Conservation (phyloP, 1,140 invertebrate species). For the Pinna nobilis region DNA sequence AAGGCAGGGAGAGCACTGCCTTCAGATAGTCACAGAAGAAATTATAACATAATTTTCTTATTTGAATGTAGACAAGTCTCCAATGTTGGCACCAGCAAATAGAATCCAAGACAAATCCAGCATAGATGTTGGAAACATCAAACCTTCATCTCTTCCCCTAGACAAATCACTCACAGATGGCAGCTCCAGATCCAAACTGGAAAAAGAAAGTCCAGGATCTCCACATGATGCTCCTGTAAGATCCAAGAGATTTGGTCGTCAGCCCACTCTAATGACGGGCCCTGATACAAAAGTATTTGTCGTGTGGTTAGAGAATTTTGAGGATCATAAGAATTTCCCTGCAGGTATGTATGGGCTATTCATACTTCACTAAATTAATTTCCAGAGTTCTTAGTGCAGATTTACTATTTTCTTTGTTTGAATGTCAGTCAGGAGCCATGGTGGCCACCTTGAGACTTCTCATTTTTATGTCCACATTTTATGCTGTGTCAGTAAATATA, state of each 20-base stretch:
- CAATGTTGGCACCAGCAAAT: slow-evolving; percentile 36
- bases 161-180: slow-evolving; percentile 49
- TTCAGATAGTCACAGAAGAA: no score
- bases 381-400: not conserved
- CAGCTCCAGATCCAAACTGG: slow-evolving; percentile 29
- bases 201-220: slow-evolving; percentile 58
- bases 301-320: slow-evolving; percentile 96
- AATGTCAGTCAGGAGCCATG: no score
- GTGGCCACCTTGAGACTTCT: no score
- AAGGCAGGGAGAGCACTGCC: no score
- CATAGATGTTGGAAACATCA: slow-evolving; percentile 42
- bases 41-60: no score
- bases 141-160: slow-evolving; percentile 67
- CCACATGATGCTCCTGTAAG: slow-evolving; percentile 52
- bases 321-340: slow-evolving; percentile 93
- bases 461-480: no score
- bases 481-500: no score
- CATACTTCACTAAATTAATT: slow-evolving; percentile 76
- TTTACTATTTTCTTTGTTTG: not conserved
- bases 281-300: slow-evolving; percentile 88
- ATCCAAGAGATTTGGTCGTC: slow-evolving; percentile 53
- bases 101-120: no score
- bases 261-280: slow-evolving; percentile 59
- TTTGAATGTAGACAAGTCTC: slow-evolving; percentile 58
- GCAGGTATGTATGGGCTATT: slow-evolving; percentile 83